phyloP scores from a whole-genome alignment of 2,797 vertebrate species.

The Phylloscopus collybita region DNA sequence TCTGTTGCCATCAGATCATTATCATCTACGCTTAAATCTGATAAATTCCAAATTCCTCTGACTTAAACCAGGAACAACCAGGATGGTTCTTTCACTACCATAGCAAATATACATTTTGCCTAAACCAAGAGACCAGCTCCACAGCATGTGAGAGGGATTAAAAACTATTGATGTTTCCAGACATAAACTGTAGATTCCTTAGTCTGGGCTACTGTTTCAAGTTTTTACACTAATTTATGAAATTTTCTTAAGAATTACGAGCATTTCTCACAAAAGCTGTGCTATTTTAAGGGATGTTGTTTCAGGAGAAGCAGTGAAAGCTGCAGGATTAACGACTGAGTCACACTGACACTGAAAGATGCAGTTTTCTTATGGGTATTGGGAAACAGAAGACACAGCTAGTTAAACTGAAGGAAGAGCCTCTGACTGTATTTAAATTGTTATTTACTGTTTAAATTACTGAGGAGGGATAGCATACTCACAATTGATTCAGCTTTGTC shows the following conservation, averaged over 20 bases:
- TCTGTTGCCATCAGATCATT: neutral
- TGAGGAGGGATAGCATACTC: constrained; percentile 68
- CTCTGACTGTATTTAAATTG: neutral
- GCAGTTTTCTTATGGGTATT: neutral
- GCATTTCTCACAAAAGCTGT: neutral
- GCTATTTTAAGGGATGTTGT: neutral
- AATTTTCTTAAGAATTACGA: neutral
- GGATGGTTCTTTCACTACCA: neutral
- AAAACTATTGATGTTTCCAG: neutral
- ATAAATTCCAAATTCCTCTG: neutral
- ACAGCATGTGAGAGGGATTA: accelerated
- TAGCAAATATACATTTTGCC: neutral
- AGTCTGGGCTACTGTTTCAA: neutral
- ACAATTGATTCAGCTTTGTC: constrained; percentile 88
- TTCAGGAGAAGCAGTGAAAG: neutral
- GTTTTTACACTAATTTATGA: neutral
- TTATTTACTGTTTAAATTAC: neutral
- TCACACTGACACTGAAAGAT: neutral
- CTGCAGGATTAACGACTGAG: neutral
- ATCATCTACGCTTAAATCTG: neutral
- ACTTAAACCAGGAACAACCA: neutral
- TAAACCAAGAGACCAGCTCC: neutral
- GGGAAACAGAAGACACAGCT: neutral
- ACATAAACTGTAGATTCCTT: neutral
- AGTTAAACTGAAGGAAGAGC: neutral